phyloP scores from a whole-genome alignment of 2,888 invertebrate genomes.

The Clusia tigrina region DNA sequence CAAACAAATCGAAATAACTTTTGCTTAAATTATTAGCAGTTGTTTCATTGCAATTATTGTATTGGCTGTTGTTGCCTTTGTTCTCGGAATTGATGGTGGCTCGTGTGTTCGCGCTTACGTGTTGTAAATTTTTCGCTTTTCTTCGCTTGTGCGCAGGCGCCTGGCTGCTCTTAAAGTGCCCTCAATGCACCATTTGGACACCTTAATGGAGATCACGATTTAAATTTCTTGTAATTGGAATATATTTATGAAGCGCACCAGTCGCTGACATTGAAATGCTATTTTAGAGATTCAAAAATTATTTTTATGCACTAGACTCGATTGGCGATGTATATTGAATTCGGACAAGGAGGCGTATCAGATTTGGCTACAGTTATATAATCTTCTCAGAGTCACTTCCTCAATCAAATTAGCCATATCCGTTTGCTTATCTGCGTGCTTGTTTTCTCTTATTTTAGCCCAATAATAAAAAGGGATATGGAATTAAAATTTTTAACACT shows the following conservation, averaged over 20 bases:
- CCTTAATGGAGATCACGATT: constrained; percentile 37
- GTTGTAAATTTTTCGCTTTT: background rate
- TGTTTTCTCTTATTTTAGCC: too few species aligned
- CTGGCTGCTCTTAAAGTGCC: constrained; percentile 7
- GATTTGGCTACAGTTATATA: too few species aligned
- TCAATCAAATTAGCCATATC: too few species aligned
- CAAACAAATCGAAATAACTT: constrained; percentile 62
- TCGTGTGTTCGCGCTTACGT: constrained; percentile 1
- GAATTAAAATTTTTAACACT: too few species aligned
- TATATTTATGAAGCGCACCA: constrained; percentile 34
- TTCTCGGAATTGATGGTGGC: background rate
- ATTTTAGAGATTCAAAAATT: too few species aligned
- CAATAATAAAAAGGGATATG: too few species aligned
- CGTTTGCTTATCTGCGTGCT: too few species aligned
- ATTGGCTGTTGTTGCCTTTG: background rate
- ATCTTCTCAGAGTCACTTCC: too few species aligned
- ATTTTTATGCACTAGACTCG: too few species aligned
- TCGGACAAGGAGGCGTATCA: too few species aligned
- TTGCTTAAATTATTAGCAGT: constrained; percentile 45
- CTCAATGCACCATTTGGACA: constrained; percentile 14
- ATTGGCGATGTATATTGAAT: too few species aligned
- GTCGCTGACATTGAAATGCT: constrained; percentile 28
- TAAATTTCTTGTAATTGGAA: constrained; percentile 38
- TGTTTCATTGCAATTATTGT: constrained; percentile 22
- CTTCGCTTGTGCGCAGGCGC: background rate